These are phyloP conservation scores for Syngnathus rostellatus DNA, from an alignment of 2,797 vertebrate species.

Conservation along the genomic window DNA sequence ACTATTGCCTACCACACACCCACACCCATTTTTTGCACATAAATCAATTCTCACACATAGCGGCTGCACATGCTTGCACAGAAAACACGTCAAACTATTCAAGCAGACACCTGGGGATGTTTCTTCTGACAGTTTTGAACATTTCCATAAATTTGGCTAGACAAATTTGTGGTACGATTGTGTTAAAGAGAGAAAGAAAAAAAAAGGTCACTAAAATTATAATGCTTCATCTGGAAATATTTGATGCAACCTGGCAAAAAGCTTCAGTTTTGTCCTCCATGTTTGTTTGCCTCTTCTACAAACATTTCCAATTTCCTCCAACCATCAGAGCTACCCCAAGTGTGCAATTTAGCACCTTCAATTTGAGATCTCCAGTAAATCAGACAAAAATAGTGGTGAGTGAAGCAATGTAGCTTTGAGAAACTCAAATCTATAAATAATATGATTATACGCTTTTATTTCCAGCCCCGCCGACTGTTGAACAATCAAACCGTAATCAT, in stretches of 20 bases:
- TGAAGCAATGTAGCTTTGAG: no score
- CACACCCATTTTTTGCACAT: not conserved
- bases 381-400: no score
- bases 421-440: no score
- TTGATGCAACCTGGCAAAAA: not conserved
- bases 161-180: not conserved
- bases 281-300: no score
- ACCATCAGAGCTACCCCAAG: no score
- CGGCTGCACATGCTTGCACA: slow-evolving; percentile 16
- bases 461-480: no score
- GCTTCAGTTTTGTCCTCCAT: not conserved
- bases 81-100: slow-evolving; percentile 38
- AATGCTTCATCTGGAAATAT: not conserved
- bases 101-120: slow-evolving; percentile 5
- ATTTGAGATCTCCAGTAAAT: no score
- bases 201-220: not conserved
- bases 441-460: no score
- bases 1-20: slow-evolving; percentile 24
- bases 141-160: not conserved
- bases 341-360: no score
- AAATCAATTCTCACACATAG: slow-evolving; percentile 7
- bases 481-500: no score
- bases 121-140: not conserved
- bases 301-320: no score
- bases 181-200: not conserved